Evolutionary conservation across 1,140 invertebrate species (phyloP), one percentile per base, ranked within the genome.

Genomic region (Homalodisca vitripennis): DNA sequence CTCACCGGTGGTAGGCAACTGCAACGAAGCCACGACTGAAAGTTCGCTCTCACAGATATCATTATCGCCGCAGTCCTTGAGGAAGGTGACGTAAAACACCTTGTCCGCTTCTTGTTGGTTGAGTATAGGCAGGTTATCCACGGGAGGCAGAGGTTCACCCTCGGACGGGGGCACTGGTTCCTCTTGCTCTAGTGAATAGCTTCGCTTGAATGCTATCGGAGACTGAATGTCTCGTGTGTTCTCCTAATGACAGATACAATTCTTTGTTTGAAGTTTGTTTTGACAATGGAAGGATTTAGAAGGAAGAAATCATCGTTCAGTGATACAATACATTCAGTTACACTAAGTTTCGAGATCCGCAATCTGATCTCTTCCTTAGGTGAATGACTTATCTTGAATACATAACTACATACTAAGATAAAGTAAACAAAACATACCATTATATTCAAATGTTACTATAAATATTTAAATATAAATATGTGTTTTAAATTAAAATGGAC

Each of bases 61-160:
- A 77, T 98, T 93, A 0, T 85, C 81, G 6, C 94, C 95, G 78
- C 95, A 98, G 76, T 98, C 93, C 80, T 97, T 97, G 65, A 94
- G 87, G 82, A 98, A 97, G 26, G 88, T 90, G 1, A 92, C 94
- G 75, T 90, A 85, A 75, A 97, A 96, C 2, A 88, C 82, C 73
- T 89, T 88, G 12, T 87, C 87, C 0, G 94, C 93, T 77, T 92
- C 88, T 70, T 92, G 92, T 72, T 93, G 89, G 80, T 97, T 95
- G 14, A 97, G 80, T 64, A 97, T 95, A 0, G 95, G 94, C 73
- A 90, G 92, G 46, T 88, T 83, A 67, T 90, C 89, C 26, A 96
- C 87, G 30, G 90, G 86, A 0, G 89, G 88, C 3, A 93, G 75
- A 0, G 80, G 79, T 51, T 78, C 78, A 0, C 89, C 87, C 6